Evolutionary conservation across 2,113 vertebrate species (phyloP), one percentile per base, ranked within the genome.

Genomic region (Otis tarda): DNA sequence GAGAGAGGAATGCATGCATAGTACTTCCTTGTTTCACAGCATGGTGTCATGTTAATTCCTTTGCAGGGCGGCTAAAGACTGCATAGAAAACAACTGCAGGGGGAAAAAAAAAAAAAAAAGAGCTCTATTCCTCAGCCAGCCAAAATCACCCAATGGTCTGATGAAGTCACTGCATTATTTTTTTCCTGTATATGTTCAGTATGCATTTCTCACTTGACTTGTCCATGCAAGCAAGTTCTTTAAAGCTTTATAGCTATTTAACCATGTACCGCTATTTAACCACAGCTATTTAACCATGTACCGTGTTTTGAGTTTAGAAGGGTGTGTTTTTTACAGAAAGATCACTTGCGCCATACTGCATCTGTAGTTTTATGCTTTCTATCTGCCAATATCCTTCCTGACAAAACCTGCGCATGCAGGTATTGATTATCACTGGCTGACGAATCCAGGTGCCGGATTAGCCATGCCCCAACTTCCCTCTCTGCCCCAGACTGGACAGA

Each of bases 31-130:
- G 87, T 96, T 82, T 95, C 94, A 63, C 90, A 96, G 95, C 94
- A 13, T 90, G 96, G 89, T 93, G 95, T 97, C 93, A 90, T 96
- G 89, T 94, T 97, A 96, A 97, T 97, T 92, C 95, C 81, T 95
- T 97, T 97, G 95, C 94, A 97, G 89, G 37, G 64, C 90, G 80
- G 92, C 87, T 96, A 89, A 95, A 95, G 87, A 93, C 96, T 93
- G 91, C 94, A 56, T 83, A 95, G 95, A 82, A 96, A 97, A 97
- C 77, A 91, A 97, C 94, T 93, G 95, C 94, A 96, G 97, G 89
- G 71, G 2, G 0, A 10, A 43, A 11, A 22, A 37, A 87, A 69
- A 41, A 27, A 39, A 41, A 41, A 41, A 41, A 41, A 41, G 13
- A 41, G 17, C 69, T 63, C 64, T 60, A 14, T 74, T 94, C 77